These are phyloP conservation scores for Cliona cf. orientalis DNA, from an alignment of 37 sponge, comb jelly and placozoan genomes.

Conservation along the genomic window DNA sequence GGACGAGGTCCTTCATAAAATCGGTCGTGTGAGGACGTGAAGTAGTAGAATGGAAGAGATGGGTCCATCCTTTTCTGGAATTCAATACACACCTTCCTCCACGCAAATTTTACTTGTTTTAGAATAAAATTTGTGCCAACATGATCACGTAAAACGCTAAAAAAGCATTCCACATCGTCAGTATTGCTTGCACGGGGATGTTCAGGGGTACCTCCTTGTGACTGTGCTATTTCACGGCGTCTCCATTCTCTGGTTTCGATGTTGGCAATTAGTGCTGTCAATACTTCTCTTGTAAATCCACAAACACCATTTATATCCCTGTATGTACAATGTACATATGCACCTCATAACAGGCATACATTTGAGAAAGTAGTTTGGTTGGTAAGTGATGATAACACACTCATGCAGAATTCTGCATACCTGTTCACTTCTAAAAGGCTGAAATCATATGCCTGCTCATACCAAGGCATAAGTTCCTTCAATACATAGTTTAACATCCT, in stretches of 20 bases:
- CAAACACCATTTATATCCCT: slow-evolving; percentile 4
- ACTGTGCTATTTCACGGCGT: not conserved
- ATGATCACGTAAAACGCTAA: slow-evolving; percentile 15
- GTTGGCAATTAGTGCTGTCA: slow-evolving; percentile 5
- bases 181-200: slow-evolving; percentile 51
- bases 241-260: slow-evolving; percentile 7
- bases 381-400: not conserved
- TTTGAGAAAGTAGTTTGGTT: not conserved
- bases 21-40: not conserved
- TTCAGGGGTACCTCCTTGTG: slow-evolving; percentile 6
- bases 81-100: not conserved
- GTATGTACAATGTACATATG: not conserved
- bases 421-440: slow-evolving; percentile 22
- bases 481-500: slow-evolving; percentile 13
- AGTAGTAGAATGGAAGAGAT: slow-evolving; percentile 7
- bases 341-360: not conserved
- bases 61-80: slow-evolving; percentile 15
- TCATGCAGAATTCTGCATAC: not conserved
- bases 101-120: slow-evolving; percentile 8
- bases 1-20: slow-evolving; percentile 7
- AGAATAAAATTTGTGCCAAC: slow-evolving; percentile 29
- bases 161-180: slow-evolving; percentile 52
- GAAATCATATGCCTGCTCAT: slow-evolving; percentile 5
- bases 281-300: slow-evolving; percentile 8
- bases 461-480: slow-evolving; percentile 46